These are phyloP conservation scores for Tachysurus vachellii DNA, from an alignment of 2,113 vertebrate species.

Conservation along the genomic window DNA sequence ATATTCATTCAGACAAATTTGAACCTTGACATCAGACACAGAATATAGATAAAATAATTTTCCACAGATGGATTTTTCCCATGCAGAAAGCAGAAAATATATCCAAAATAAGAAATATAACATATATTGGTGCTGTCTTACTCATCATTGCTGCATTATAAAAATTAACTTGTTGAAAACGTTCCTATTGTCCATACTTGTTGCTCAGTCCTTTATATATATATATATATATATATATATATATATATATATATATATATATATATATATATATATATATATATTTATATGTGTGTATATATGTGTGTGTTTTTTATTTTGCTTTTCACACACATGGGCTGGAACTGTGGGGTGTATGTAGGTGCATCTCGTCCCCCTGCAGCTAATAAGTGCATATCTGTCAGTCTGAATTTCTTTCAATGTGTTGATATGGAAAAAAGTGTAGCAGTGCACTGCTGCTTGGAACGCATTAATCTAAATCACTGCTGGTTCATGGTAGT, in stretches of 20 bases:
- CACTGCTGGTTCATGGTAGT: slow-evolving; percentile 66
- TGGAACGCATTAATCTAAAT: slow-evolving; percentile 60
- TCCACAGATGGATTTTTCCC: slow-evolving; percentile 12
- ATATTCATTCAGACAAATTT: slow-evolving; percentile 11
- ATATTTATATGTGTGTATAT: too few species aligned
- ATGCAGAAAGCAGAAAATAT: not conserved
- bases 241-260: too few species aligned
- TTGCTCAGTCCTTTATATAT: too few species aligned
- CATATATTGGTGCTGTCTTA: not conserved
- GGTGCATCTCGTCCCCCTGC: slow-evolving; percentile 57
- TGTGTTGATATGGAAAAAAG: slow-evolving; percentile 67
- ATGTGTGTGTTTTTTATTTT: slow-evolving; percentile 17
- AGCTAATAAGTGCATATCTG: slow-evolving; percentile 65
- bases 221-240: too few species aligned
- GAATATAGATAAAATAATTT: not conserved
- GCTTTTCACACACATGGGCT: not conserved
- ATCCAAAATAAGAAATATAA: not conserved
- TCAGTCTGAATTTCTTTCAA: slow-evolving; percentile 67
- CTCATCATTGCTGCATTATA: not conserved
- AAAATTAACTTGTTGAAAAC: not conserved
- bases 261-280: too few species aligned
- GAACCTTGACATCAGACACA: slow-evolving; percentile 3
- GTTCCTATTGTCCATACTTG: slow-evolving; percentile 53
- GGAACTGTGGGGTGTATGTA: slow-evolving; percentile 54
- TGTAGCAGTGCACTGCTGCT: slow-evolving; percentile 54